These are phyloP conservation scores for Enteromius fasciolatus DNA, from an alignment of 2,797 vertebrate species.

Conservation along the genomic window DNA sequence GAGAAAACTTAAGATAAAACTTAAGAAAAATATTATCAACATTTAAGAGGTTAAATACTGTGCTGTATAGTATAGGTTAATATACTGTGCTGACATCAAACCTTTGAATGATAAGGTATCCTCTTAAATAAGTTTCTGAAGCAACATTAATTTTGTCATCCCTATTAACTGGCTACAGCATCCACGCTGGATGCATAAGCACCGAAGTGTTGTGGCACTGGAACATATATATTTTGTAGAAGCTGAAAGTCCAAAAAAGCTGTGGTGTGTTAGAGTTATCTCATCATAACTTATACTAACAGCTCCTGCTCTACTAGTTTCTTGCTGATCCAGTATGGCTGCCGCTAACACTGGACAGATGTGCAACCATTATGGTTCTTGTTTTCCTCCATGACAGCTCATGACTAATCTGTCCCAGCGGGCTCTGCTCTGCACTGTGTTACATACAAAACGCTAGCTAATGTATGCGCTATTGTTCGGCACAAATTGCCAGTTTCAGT, in stretches of 20 bases:
- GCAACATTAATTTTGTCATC: neutral
- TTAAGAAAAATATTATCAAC: too few relatives aligned
- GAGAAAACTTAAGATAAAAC: too few relatives aligned
- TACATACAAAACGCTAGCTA: slow-evolving; percentile 26
- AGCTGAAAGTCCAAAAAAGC: neutral
- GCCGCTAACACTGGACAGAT: slow-evolving; percentile 37
- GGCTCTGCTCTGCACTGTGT: neutral
- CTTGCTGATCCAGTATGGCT: slow-evolving; percentile 14
- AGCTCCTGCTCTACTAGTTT: neutral
- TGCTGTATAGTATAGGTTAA: too few relatives aligned
- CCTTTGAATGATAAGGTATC: neutral
- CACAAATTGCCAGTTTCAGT: neutral
- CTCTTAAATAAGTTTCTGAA: neutral
- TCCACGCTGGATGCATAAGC: neutral
- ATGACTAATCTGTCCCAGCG: slow-evolving; percentile 40
- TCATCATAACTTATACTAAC: slow-evolving; percentile 19
- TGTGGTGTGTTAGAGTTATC: neutral
- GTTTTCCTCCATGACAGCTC: slow-evolving; percentile 33
- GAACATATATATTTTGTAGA: neutral
- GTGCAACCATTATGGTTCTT: slow-evolving; percentile 35
- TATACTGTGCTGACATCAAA: neutral
- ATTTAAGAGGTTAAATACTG: too few relatives aligned
- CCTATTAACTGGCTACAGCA: neutral
- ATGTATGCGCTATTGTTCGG: neutral
- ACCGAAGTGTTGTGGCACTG: neutral